Evolutionary conservation across 2,797 vertebrate genomes (phyloP), one percentile per base, ranked within the genome.

Genomic region (Chaenodraco wilsoni): DNA sequence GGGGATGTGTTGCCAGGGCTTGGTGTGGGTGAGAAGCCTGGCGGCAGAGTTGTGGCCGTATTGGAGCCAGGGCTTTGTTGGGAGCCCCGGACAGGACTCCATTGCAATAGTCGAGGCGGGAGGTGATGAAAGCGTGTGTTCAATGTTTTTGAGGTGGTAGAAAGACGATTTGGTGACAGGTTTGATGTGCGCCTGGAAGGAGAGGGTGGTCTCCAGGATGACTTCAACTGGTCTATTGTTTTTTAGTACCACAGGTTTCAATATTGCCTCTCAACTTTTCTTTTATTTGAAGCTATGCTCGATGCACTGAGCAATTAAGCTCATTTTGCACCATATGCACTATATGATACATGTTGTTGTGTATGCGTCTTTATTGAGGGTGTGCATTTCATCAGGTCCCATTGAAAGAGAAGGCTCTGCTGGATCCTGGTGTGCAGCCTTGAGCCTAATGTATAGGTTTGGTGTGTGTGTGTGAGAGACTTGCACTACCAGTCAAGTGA

Each of bases 341-440:
- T 27, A 14, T 27, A 33, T 15, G 14, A 40, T 33, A 50, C 12
- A 31, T 60, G 60, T 33, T 58, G 31, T 17, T 44, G 7, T 40
- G 5, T 55, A 40, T 43, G 15, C 9, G 43, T 37, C 13, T 61
- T 21, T 44, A 41, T 41, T 41, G 27, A 31, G 11, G 14, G 21
- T 31, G 15, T 3, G 44, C 3, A 61, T 61, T 9, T 52, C 17
- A 65, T 52, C 9, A 27, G 65, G 44, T 72, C 6, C 31, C 4
- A 44, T 70, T 65, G 56, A 44, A 63, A 55, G 21, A 41, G 52
- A 11, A 46, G 40, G 54, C 27, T 57, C 31, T 48, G 31, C 17
- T 68, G 37, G 46, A 14, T 46, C 15, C 50, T 58, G 13, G 23
- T 57, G 41, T 56, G 31, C 5, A 43, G 55, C 45, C n/a, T 44